Evolutionary conservation across 2,113 vertebrate species (phyloP), one percentile per base, ranked within the genome.

Genomic region (Syngnathus scovelli): DNA sequence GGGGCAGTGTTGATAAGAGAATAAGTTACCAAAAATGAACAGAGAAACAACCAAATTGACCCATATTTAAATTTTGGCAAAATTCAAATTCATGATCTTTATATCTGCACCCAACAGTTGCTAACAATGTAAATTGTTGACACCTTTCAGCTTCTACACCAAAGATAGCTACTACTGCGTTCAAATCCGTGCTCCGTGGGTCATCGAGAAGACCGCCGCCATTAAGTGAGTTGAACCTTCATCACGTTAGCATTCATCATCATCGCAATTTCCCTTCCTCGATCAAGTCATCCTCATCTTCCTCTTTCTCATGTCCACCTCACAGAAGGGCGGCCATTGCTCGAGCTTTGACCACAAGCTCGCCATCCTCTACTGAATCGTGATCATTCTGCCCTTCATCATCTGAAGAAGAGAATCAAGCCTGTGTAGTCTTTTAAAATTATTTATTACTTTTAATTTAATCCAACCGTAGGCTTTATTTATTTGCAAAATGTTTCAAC

Each of bases 91-190:
- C 27, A 27, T 27, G 27, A 27, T 12, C 9, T 12, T 43, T 43
- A 43, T 12, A 43, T 43, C 11, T 13, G 41, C 3, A 43, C 41
- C 41, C 41, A 12, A 43, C 2, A 43, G 5, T 54, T 15, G 44
- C 44, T 48, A 48, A 48, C 44, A 5, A 48, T 2, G 15, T 6
- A 5, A 48, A 66, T 67, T 70, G n/a, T 71, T 58, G 55, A 15
- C 10, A 54, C 62, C 9, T 52, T 73, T 33, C 68, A 89, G 87
- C 69, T 80, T 89, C 1, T 67, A 83, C 18, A 86, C 85, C 1
- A 5, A 76, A 23, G 23, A 7, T 0, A 61, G 69, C 0, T 52
- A 56, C 3, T 80, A n/a, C 81, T 89, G 84, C 73, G 48, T 15
- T 1, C 0, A 71, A 0, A 0, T 19, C 2, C 27, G 0, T 0